Conservation (phyloP, 2,797 vertebrate species). For the Coreius guichenoti region DNA sequence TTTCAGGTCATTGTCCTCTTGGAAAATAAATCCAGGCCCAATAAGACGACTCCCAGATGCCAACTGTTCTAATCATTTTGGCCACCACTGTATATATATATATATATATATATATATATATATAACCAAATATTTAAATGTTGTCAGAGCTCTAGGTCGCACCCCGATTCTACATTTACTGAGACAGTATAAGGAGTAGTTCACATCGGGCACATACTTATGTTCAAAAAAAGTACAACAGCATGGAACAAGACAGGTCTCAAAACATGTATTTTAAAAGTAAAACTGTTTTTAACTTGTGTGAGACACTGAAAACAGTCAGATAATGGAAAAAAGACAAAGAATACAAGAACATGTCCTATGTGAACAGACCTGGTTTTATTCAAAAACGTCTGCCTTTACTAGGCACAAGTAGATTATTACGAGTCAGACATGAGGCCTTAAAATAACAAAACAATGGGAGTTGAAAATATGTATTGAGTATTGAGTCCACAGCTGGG, state of each 20-base stretch:
- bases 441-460: slow-evolving; percentile 55
- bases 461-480: slow-evolving; percentile 26
- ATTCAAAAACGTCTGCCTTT: background rate
- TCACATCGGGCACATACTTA: background rate
- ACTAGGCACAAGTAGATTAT: slow-evolving; percentile 17
- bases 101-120: no score
- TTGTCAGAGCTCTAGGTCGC: no score
- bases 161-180: background rate
- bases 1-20: no score
- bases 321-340: background rate
- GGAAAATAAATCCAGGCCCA: no score
- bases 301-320: background rate
- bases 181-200: background rate
- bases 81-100: no score
- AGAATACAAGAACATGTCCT: background rate
- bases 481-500: slow-evolving; percentile 44
- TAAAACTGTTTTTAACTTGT: background rate
- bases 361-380: background rate
- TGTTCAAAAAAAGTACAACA: background rate
- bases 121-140: no score
- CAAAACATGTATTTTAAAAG: background rate
- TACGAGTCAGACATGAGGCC: slow-evolving; percentile 7
- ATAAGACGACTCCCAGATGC: no score
- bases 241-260: background rate
- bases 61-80: no score